Evolutionary conservation across 2,113 vertebrate species (phyloP), one percentile per base, ranked within the genome.

Genomic region (Melanerpes formicivorus): DNA sequence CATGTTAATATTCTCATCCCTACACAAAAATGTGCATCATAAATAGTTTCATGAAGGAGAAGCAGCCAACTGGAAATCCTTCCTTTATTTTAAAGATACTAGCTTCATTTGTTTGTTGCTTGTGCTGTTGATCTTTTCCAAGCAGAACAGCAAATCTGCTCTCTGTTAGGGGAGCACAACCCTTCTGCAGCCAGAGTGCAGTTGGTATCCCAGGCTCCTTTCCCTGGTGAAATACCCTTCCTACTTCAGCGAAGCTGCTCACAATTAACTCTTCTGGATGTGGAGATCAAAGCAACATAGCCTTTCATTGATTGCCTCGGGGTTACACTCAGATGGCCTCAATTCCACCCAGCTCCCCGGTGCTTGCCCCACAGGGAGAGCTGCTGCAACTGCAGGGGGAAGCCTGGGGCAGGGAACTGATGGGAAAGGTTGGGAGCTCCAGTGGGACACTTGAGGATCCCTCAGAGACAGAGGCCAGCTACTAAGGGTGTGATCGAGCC

Each of bases 81-180:
- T 96, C 90, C 95, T 97, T 97, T 95, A 96, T 96, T 97, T 92
- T 79, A 92, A 95, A 97, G 93, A 95, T 96, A 96, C 96, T 94
- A 58, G 48, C 64, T 96, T 29, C 54, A 78, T 93, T 95, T 83
- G 85, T 95, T 97, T 95, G 88, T 95, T 95, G 88, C 90, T 95
- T 87, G 88, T 90, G 78, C 81, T 92, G 88, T 84, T 95, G 95
- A 90, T 84, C 86, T 96, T 96, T 96, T 94, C 82, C 75, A 96
- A 96, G 94, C 88, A 92, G 92, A 96, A 77, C 67, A 80, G 86
- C 59, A 93, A 96, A 86, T 95, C 82, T 96, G 87, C 94, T 93
- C 85, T 88, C 73, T 86, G 79, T 95, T 96, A 93, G 65, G 64
- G 69, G 69, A 90, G 40, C 2, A 2, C 69, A 94, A 66, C 63